These are phyloP conservation scores for Brachionus koreanus DNA, from an alignment of 1,140 invertebrate species.

Conservation along the genomic window DNA sequence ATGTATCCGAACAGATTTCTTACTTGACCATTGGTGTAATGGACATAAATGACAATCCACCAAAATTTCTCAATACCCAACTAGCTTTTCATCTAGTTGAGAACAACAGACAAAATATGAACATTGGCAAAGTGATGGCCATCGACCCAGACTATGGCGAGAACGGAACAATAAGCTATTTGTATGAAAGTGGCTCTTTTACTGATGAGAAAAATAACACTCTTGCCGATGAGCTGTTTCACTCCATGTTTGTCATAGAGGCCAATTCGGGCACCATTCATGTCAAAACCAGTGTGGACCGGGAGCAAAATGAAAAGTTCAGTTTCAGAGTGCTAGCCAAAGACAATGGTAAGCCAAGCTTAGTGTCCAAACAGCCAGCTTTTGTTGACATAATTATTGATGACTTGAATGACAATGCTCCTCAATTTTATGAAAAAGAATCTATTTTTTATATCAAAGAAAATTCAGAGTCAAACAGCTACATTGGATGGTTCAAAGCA, in stretches of 20 bases:
- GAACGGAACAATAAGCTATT: background rate
- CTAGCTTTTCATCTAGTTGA: background rate
- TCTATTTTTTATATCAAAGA: background rate
- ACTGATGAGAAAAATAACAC: background rate
- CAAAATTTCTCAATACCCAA: background rate
- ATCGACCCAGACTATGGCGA: background rate
- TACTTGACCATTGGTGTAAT: background rate
- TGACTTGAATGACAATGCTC: constrained; percentile 22
- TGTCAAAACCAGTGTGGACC: background rate
- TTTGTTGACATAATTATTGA: background rate
- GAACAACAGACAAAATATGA: background rate
- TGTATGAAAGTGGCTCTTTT: background rate
- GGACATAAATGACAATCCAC: constrained; percentile 9
- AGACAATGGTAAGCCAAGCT: background rate
- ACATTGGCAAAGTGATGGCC: background rate
- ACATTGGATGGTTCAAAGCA: constrained; percentile 8
- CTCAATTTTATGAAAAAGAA: constrained; percentile 3
- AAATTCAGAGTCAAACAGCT: background rate
- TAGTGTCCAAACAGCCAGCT: background rate
- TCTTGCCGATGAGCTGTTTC: background rate
- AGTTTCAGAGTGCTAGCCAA: background rate
- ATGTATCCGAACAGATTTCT: background rate
- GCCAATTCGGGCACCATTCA: background rate
- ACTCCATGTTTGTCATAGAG: background rate
- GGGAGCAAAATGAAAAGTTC: background rate